Evolutionary conservation across 2,113 vertebrate genomes (phyloP).

Genomic region (Scalopus aquaticus): DNA sequence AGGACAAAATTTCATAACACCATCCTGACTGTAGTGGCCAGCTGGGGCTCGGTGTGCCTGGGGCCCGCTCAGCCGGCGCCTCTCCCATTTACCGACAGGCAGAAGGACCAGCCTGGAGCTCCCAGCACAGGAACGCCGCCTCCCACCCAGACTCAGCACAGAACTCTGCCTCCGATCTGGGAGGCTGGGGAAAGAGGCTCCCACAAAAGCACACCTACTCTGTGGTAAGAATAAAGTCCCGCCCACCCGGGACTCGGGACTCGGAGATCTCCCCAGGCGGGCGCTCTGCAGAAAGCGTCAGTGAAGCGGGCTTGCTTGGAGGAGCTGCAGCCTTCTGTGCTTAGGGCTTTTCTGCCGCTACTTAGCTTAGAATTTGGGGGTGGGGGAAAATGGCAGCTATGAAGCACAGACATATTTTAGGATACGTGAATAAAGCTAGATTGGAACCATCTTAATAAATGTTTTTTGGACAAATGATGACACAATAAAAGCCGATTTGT

Average conservation of each 20-base stretch:
- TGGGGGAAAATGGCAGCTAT: background rate
- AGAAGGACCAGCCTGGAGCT: background rate
- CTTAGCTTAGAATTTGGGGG: conserved; percentile 4
- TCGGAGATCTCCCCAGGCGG: conserved; percentile 11
- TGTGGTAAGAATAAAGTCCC: conserved; percentile 69
- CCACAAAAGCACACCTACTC: conserved; percentile 40
- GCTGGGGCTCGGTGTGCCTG: background rate
- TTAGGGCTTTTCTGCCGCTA: background rate
- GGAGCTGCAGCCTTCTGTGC: background rate
- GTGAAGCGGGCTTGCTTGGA: background rate
- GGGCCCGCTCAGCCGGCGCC: background rate
- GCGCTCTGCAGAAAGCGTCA: background rate
- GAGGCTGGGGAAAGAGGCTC: conserved; percentile 23
- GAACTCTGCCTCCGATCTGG: conserved; percentile 17
- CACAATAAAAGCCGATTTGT: conserved; percentile 70
- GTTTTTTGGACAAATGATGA: background rate
- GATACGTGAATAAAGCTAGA: background rate
- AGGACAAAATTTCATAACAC: background rate
- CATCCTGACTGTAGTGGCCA: background rate
- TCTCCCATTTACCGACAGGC: background rate
- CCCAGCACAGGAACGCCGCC: background rate
- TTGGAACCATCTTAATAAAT: background rate
- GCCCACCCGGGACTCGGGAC: conserved; percentile 56
- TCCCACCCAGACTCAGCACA: background rate
- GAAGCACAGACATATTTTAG: conserved; percentile 21